Percentiles rank a stretch among this genome's conserved stretches.
Evolutionary conservation across 2,113 vertebrate genomes (phyloP).

Genomic region (Syrmaticus mikado): DNA sequence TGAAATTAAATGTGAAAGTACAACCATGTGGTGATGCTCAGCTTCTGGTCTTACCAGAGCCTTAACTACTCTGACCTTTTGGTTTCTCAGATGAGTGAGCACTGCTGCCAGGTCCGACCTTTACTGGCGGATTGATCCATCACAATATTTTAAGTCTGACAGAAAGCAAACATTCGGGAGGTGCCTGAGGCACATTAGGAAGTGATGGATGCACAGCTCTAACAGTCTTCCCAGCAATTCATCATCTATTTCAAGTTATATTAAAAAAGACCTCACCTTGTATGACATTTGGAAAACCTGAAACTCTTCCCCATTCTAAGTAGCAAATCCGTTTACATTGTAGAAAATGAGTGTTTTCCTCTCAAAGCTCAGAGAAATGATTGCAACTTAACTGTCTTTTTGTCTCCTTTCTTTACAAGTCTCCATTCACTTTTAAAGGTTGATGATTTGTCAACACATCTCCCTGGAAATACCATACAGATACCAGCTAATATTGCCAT

Average conservation of each 20-base stretch:
- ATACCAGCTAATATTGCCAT: not conserved
- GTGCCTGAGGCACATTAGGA: constrained; percentile 28
- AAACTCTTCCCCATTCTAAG: not conserved
- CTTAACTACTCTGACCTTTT: constrained; percentile 85
- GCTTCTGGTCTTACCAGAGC: constrained; percentile 19
- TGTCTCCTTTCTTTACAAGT: not conserved
- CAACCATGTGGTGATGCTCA: not conserved
- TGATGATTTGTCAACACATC: not conserved
- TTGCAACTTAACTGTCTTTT: not conserved
- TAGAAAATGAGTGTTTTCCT: not conserved
- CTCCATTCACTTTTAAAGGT: not conserved
- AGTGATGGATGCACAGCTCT: not conserved
- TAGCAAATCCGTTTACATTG: not conserved
- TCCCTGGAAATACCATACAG: not conserved
- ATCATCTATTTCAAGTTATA: not conserved
- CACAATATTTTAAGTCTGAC: constrained; percentile 43
- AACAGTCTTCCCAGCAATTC: not conserved
- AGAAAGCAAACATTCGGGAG: constrained; percentile 37
- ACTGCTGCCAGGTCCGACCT: constrained; percentile 80
- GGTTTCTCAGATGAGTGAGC: constrained; percentile 81
- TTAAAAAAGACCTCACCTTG: not conserved
- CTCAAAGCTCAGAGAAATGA: not conserved
- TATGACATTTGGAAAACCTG: not conserved
- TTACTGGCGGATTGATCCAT: constrained; percentile 81
- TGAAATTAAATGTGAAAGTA: constrained; percentile 41